Base-by-base conservation (phyloP, 2,113 vertebrate genomes). In the Calidris pugnax region DNA sequence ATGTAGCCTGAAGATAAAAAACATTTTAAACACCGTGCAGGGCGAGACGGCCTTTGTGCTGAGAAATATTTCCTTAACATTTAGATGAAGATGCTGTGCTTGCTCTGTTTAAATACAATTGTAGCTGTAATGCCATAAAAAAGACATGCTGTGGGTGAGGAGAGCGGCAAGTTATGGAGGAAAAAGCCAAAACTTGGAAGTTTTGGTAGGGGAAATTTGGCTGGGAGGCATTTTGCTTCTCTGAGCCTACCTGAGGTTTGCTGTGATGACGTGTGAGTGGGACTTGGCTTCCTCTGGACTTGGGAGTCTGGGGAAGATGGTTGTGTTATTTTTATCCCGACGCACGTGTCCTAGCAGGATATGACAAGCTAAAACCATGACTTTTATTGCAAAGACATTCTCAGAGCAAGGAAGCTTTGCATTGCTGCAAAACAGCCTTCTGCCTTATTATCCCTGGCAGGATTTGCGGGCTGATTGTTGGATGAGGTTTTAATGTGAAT, bases 1-100 rank as follows among this genome's bases (percentile, higher is more conserved):
- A 90, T 55, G 60, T 87, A 94, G 92, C 78, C 78, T 90, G 83
- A 88, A 82, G 84, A 95, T 89, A 92, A 90, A 92, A 95, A 81
- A 9, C 67, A 87, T 64, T 86, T 72, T 85, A 94, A 93, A 86
- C 55, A 45, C 32, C 37, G 28, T 50, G 20, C 1, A 74, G 71
- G 47, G 35, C 63, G 75, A 88, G 67, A 59, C 32, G 4, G 23
- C 67, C 50, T 96, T 93, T 90, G 67, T 94, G 71, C 88, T 80
- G 59, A 93, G 74, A 93, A 95, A 86, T 91, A 93, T 95, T 95
- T 93, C 87, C 56, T 83, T 94, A 84, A 71, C 37, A 32, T 88
- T 83, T 66, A 77, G 82, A 87, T 57, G 64, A 68, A 73, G 69
- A 75, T 83, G 75, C 66, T 87, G 62, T 47, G 62, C 59, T 96